Base-by-base conservation (phyloP, 2,797 vertebrate species). In the Leptatherina wallacei region DNA sequence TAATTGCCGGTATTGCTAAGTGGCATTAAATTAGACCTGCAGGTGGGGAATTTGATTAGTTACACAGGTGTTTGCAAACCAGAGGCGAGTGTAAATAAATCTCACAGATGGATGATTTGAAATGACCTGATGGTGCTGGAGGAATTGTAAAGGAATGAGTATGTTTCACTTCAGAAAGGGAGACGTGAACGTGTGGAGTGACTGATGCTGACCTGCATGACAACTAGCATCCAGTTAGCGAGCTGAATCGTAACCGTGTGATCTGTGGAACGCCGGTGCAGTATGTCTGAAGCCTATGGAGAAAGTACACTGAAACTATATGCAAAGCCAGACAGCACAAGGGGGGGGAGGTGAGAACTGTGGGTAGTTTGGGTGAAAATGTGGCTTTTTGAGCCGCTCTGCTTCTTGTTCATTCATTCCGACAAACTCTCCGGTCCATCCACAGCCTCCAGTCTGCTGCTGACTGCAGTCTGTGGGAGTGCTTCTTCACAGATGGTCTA, bases 401-500 rank as follows among this genome's bases (percentile, higher is more conserved):
- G 0, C 51, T 24, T 33, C n/a, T 3, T 14, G 24, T 64, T 61
- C 35, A 22, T 51, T 65, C 63, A 47, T 36, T 59, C n/a, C 16
- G 14, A 18, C 67, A 69, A 36, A 44, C 66, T 58, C 65, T 42
- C 38, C 40, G 8, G 51, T 47, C 52, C 33, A 18, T 32, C 27
- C 38, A 35, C 60, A 44, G 52, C 30, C 30, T 32, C 30, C 30
- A 32, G 20, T 66, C 69, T 44, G 52, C 56, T 7, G 24, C 65
- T 29, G 60, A 10, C 57, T 22, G 32, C 61, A 7, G 63, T 10
- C 63, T 73, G 78, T 65, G 55, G 69, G 63, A 67, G 65, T 14
- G 35, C 65, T 72, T 69, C 58, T 49, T 60, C 40, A 69, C 71
- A 61, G 65, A 67, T 44, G 66, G 30, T 69, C 54, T 59, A 60